phyloP scores from a whole-genome alignment of 2,113 vertebrate genomes.

The Helogale parvula region DNA sequence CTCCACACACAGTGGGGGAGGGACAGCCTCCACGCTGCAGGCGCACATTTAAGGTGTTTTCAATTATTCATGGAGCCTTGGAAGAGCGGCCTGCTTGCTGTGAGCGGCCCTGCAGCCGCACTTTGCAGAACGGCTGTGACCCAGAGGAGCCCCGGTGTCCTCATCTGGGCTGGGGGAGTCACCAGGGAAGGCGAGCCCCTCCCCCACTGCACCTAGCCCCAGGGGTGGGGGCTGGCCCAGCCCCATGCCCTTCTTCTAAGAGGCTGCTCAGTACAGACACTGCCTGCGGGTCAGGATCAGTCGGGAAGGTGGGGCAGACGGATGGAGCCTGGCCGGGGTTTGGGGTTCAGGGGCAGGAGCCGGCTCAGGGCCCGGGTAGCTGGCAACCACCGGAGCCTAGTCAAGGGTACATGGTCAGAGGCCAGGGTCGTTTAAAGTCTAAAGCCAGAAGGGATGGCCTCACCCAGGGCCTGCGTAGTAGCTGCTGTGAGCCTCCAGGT shows the following conservation, averaged over 20 bases:
- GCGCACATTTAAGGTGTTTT: background rate
- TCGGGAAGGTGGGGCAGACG: background rate
- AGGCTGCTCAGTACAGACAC: background rate
- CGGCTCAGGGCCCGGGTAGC: background rate
- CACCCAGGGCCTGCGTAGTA: background rate
- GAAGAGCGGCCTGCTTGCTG: conserved; percentile 19
- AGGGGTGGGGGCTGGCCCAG: background rate
- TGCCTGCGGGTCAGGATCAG: background rate
- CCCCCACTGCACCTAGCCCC: background rate
- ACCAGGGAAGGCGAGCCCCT: background rate
- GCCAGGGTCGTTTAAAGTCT: background rate
- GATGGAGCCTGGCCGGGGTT: background rate
- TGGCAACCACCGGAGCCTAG: background rate
- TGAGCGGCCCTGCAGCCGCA: background rate
- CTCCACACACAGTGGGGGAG: background rate
- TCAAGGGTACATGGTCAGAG: background rate
- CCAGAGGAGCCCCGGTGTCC: background rate
- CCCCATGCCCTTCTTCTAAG: background rate
- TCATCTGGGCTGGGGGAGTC: background rate
- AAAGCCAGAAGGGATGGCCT: background rate
- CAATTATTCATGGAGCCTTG: conserved; percentile 65
- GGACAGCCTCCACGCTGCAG: background rate
- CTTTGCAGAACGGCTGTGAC: background rate
- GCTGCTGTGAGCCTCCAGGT: background rate
- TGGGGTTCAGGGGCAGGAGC: background rate